A percentile compares a stretch with the other conserved stretches of the same genome.
These are phyloP conservation scores for Muscicapa comitata DNA, from an alignment of 2,797 vertebrate species.

Conservation along the genomic window DNA sequence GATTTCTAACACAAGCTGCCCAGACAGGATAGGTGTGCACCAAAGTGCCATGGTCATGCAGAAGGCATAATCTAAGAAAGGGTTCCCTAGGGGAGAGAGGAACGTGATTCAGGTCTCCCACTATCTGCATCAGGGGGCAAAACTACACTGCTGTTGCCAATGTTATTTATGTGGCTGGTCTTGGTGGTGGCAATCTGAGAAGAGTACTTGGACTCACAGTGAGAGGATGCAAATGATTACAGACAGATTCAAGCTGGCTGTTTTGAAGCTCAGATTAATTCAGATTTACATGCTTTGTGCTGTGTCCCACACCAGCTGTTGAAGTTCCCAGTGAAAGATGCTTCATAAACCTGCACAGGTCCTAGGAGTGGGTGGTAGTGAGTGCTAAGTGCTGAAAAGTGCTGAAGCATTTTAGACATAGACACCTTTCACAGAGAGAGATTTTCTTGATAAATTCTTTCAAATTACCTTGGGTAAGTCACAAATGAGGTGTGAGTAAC, in stretches of 20 bases:
- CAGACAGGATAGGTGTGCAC: no score
- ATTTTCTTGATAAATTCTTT: background rate
- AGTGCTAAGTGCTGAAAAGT: background rate
- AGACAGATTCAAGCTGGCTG: background rate
- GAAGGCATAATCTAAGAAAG: background rate
- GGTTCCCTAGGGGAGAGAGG: background rate
- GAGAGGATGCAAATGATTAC: background rate
- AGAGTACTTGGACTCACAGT: background rate
- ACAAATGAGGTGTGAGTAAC: background rate
- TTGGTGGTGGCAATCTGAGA: background rate
- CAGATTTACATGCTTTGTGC: background rate
- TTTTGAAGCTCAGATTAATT: background rate
- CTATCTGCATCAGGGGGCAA: fast-evolving
- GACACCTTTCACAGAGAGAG: background rate
- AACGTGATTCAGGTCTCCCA: fast-evolving
- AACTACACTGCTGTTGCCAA: fast-evolving
- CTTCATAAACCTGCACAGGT: background rate
- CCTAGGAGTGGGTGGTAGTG: background rate
- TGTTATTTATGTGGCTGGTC: background rate
- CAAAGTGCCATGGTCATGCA: background rate
- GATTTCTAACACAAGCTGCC: background rate
- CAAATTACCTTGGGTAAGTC: background rate
- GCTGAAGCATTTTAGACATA: background rate
- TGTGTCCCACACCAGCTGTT: background rate
- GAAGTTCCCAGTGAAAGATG: background rate